Base-by-base conservation (phyloP, 2,113 vertebrate species). In the Notarius quadriscutis region DNA sequence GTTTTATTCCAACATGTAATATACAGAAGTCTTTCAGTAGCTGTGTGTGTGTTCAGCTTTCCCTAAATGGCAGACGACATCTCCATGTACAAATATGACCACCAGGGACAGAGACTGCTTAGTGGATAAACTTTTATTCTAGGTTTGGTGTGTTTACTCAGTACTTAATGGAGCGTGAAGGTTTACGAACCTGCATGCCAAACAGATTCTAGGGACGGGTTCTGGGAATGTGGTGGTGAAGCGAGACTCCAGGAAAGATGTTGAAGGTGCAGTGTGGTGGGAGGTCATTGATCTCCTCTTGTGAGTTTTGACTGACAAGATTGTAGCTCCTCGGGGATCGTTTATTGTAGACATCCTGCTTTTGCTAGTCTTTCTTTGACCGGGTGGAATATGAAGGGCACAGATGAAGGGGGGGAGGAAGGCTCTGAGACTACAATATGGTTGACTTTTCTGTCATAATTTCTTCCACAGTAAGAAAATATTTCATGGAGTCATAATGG, bases 281-380 rank as follows among this genome's bases (percentile, higher is more conserved):
- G 63, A 87, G 2, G 55, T 25, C 34, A 34, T 82, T 87, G 53
- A 81, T 41, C 60, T 77, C 12, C 27, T 7, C 27, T 85, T 79
- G 74, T 74, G 65, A 86, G 10, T 53, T 84, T 78, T 84, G 81
- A 30, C 75, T 88, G 65, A 75, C 48, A 48, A 25, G 27, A 25
- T 69, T 69, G 14, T 48, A 74, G 27, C 77, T 18, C 53, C 57
- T 20, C 53, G 25, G 27, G 87, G 48, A 71, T 10, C 1, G 25
- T 2, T 14, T 9, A 10, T 51, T 69, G 77, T 62, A 71, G 62
- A 79, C 17, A 51, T 80, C 10, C 30, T 69, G 55, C 41, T 55
- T n/a, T 85, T 81, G 55, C n/a, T 85, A 25, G 14, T 41, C 2
- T 12, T 88, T 30, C 34, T 18, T 55, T 60, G 30, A 34, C 67